A percentile compares a stretch with the other conserved stretches of the same genome.
Conservation (phyloP, 2,888 invertebrate genomes). For the Atrina japonica region DNA sequence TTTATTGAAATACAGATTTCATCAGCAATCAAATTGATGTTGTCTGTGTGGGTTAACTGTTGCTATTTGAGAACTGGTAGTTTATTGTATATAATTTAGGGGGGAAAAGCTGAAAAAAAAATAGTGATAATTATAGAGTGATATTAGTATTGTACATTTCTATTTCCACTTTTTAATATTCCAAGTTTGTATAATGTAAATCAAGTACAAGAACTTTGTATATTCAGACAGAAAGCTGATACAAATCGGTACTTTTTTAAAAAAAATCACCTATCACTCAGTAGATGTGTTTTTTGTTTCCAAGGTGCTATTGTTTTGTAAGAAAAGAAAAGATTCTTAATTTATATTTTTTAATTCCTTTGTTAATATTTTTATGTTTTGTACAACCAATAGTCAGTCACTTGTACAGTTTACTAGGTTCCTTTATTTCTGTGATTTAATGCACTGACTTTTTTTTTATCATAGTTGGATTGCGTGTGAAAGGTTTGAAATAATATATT, state of each 20-base stretch:
- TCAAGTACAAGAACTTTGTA: neutral
- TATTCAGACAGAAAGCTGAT: conserved; percentile 10
- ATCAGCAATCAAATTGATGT: conserved; percentile 31
- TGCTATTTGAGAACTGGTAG: too few relatives aligned
- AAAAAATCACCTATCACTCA: neutral
- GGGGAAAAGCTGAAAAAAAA: too few relatives aligned
- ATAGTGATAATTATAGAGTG: too few relatives aligned
- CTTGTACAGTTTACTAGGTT: conserved; percentile 5
- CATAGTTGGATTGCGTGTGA: neutral
- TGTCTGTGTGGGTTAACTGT: conserved; percentile 3
- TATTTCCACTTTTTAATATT: conserved; percentile 12
- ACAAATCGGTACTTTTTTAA: conserved; percentile 6
- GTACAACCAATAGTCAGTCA: conserved; percentile 15
- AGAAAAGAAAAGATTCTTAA: conserved; percentile 29
- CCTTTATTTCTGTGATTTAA: conserved; percentile 31
- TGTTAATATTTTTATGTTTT: conserved; percentile 34
- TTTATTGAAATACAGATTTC: conserved; percentile 23
- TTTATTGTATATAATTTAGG: too few relatives aligned
- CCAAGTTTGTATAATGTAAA: conserved; percentile 1
- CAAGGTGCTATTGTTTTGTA: conserved; percentile 45
- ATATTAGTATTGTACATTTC: neutral
- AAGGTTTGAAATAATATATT: neutral
- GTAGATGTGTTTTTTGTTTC: conserved; percentile 30
- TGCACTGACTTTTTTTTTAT: neutral
- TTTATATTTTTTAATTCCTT: conserved; percentile 44